Base-by-base conservation (phyloP, 2,797 vertebrate species). In the Natrix natrix region DNA sequence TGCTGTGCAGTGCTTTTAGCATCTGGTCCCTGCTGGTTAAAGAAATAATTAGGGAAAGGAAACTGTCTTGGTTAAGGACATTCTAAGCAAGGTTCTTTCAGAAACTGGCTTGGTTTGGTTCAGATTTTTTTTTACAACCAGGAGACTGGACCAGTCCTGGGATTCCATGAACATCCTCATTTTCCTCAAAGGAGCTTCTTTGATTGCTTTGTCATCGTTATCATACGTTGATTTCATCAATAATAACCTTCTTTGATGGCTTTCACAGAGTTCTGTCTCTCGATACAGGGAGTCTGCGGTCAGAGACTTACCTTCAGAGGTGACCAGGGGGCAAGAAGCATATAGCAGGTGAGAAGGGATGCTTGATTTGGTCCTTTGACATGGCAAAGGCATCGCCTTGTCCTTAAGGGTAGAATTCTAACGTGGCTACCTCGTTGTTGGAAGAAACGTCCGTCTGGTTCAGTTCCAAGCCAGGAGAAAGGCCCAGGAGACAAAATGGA, bases 301-400 rank as follows among this genome's bases (percentile, higher is more conserved):
- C 89, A 37, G 59, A 90, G 92, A 92, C 24, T 87, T 24, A n/a
- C 59, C 92, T 87, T 1, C 78, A 17, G 93, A 93, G 89, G 54
- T 52, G 48, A 0, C 0, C 0, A 0, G n/a, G 52, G 90, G 91
- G 37, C 91, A 88, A 61, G 59, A 91, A 12, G 2, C 90, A 91
- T 93, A 8, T 0, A 17, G 52, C 92, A 0, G 16, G 22, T 94
- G 91, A 95, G 74, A 92, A 93, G 7, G 0, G 61, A 87, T 94
- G 90, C 78, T 87, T 86, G 56, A 16, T 48, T 86, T 90, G 22
- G 91, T 37, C 92, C 83, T 87, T 13, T 93, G 37, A n/a, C 26
- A 20, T 12, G 22, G 12, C 56, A 60, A 5, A n/a, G 74, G 37
- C 54, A 26, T 88, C 16, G 8, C 5, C 32, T 14, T 26, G 54